Percentiles rank a stretch among this genome's conserved stretches.
These are phyloP conservation scores for Stegastes partitus DNA, from an alignment of 2,113 vertebrate genomes.

Conservation along the genomic window DNA sequence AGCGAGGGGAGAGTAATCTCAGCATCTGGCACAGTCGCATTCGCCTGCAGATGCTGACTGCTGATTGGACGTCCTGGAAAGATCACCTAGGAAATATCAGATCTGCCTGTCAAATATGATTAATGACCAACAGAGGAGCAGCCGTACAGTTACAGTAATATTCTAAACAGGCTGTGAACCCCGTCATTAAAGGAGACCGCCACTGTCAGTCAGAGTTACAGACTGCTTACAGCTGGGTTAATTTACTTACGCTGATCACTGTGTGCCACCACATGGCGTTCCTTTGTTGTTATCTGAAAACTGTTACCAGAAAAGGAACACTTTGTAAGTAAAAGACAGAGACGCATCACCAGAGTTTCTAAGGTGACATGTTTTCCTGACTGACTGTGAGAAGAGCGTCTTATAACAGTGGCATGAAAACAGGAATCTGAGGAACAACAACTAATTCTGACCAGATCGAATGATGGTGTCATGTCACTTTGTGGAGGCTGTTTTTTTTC, in stretches of 20 bases:
- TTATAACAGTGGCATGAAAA: too few species aligned
- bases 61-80: constrained; percentile 67
- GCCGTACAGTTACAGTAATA: constrained; percentile 30
- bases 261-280: neutral
- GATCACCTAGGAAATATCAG: constrained; percentile 62
- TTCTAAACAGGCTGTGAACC: constrained; percentile 23
- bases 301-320: too few species aligned
- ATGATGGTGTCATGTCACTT: too few species aligned
- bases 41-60: constrained; percentile 55
- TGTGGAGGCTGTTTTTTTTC: too few species aligned
- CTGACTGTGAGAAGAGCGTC: too few species aligned
- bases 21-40: constrained; percentile 60
- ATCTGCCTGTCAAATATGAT: constrained; percentile 66
- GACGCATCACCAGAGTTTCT: neutral
- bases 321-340: neutral
- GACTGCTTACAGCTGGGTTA: neutral
- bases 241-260: neutral
- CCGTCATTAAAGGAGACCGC: constrained; percentile 10
- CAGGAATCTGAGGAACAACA: too few species aligned
- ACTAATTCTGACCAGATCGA: too few species aligned
- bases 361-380: neutral
- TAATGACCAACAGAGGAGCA: constrained; percentile 47
- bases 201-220: constrained; percentile 10
- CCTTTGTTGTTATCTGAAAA: neutral
- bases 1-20: constrained; percentile 41